Base-by-base conservation (phyloP, 2,113 vertebrate genomes). In the Lagopus muta region DNA sequence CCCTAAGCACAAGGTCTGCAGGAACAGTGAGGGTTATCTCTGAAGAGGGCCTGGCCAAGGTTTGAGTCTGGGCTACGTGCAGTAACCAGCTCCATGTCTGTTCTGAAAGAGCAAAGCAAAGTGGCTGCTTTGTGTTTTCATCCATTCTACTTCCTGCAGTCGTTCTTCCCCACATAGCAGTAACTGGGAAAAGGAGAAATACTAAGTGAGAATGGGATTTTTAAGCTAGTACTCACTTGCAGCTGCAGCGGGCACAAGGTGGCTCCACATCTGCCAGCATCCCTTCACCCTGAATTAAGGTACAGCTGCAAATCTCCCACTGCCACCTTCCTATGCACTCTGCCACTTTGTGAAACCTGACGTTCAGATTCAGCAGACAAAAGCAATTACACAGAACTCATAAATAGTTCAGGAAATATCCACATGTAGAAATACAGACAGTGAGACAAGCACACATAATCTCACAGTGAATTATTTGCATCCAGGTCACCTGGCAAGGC, bases 281-380 rank as follows among this genome's bases (percentile, higher is more conserved):
- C 42, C 83, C 48, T 34, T 45, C 27, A 19, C 36, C 48, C 38
- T 4, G 7, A 8, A 57, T 5, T 34, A 38, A 36, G 79, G 79
- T 21, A 8, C n/a, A 25, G 54, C 60, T 30, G 60, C 54, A 20
- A 10, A n/a, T 76, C 75, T 42, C 52, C 54, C 67, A 2, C 54
- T 6, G 0, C 55, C 5, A 5, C 30, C 38, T 42, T 42, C 55
- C 32, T 3, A 2, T 3, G 4, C 0, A 1, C 27, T 1, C 0
- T 11, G 11, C 5, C 27, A 14, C 52, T 13, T 45, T 45, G 13
- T 15, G 12, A 69, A 24, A 64, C 5, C 5, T 1, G 3, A 42
- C 27, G 10, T 3, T 71, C 18, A 14, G 27, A 17, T 61, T 10
- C 27, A 66, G 60, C 0, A 45, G 40, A 50, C 34, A 58, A 40